Evolutionary conservation across 2,797 vertebrate genomes (phyloP), one percentile per base, ranked within the genome.

Genomic region (Orestias chungarensis): DNA sequence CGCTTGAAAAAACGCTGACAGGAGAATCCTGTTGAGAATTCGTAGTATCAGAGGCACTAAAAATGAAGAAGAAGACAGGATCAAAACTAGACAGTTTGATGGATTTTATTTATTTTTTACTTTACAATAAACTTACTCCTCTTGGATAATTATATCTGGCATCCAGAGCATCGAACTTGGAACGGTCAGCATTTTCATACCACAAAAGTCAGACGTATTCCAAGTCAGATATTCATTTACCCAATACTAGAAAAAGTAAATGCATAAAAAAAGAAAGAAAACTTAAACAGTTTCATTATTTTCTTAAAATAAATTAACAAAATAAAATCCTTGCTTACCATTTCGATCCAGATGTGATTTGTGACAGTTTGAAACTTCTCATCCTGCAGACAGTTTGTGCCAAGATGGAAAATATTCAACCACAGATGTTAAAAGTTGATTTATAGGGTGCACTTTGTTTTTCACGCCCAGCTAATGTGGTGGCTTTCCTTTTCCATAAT

Each of bases 181-280:
- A 23, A 94, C 0, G 2, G 15, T 33, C 27, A 95, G 0, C 0
- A 0, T 0, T 2, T 71, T 0, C 2, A 94, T 93, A 8, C 88
- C 92, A 84, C 93, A 94, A 14, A 94, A 95, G 0, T 88, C 71
- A 0, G 80, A 42, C 0, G 88, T 1, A 40, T 40, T 40, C 93
- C 94, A 95, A 0, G 17, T 78, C 1, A 94, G 70, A 33, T 87
- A 87, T 15, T 94, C 92, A 40, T 91, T 91, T 0, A 0, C n/a
- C 93, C 93, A 94, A 0, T 0, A 0, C 94, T 94, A 75, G 27
- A 10, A 33, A 74, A 25, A n/a, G n/a, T 47, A 18, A 31, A 0
- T 14, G n/a, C 12, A 31, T 12, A n/a, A 33, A 47, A 66, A 29
- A 6, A 31, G 43, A 44, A 15, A 3, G 33, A 75, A 15, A 15